Evolutionary conservation across 2,113 vertebrate genomes (phyloP), one percentile per base, ranked within the genome.

Genomic region (Microtus ochrogaster): DNA sequence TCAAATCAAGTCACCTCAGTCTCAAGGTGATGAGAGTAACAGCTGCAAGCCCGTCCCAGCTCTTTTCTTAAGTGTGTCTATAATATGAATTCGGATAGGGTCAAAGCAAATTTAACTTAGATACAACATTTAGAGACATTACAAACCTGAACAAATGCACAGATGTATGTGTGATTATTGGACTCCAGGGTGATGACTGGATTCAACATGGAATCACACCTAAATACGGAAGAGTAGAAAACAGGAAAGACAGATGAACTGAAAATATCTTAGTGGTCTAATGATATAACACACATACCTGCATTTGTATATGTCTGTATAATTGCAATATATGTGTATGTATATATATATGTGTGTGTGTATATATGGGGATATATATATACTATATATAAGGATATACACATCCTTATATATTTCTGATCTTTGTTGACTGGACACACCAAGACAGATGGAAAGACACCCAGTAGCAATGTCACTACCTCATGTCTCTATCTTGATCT

Each of bases 341-440:
- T 26, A 3, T 65, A 8, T 65, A 44, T 44, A 5, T 44, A 5
- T 65, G 2, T 52, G 2, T 52, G 9, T 52, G 49, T 14, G 12
- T 52, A 2, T 52, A 0, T 14, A 0, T 52, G 47, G 47, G 47
- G 47, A 49, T 49, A 10, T 65, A 28, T 65, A 58, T 66, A 28
- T 28, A 30, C 3, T 66, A 66, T 30, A 66, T 16, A 4, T 79
- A 52, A 49, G 10, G 10, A 12, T 58, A 21, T 81, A 30, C n/a
- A 52, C 30, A 47, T 85, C 28, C 22, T 72, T 22, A 88, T 58
- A 4, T 90, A 76, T 96, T 91, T 91, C 58, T 94, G 36, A 91
- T 52, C 49, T 88, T 81, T 94, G 49, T 4, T 87, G 49, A n/a
- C 44, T 70, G 19, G 84, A 19, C 7, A 36, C 65, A 39, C 68